phyloP scores from a whole-genome alignment of 2,888 invertebrate genomes.

The Aspidiotus destructor region DNA sequence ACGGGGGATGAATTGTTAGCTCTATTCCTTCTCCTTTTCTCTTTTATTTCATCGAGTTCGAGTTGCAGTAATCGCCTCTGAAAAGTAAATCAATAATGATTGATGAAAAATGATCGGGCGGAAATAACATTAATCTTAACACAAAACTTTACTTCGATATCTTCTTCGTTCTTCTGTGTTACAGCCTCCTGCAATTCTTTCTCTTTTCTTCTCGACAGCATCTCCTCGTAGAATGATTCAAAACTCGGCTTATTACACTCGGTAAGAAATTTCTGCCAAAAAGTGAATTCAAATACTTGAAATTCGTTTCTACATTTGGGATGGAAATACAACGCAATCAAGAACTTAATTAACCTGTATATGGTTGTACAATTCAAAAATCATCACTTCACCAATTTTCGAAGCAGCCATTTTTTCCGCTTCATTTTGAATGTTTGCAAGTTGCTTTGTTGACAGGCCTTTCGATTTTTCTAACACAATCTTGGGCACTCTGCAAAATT shows the following conservation, averaged over 20 bases:
- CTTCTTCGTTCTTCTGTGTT: slow-evolving; percentile 54
- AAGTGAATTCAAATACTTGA: slow-evolving; percentile 10
- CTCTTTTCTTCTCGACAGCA: slow-evolving; percentile 63
- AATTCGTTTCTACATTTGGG: slow-evolving; percentile 1
- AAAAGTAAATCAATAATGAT: background rate
- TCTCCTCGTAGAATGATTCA: slow-evolving; percentile 83
- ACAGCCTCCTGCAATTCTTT: slow-evolving; percentile 54
- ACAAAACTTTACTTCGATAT: slow-evolving; percentile 48
- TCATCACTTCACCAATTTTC: slow-evolving; percentile 71
- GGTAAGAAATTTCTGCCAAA: slow-evolving; percentile 60
- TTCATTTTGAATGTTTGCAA: slow-evolving; percentile 52
- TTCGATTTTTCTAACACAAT: slow-evolving; percentile 62
- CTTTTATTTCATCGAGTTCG: slow-evolving; percentile 34
- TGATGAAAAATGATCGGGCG: too few species aligned
- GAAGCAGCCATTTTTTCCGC: slow-evolving; percentile 50
- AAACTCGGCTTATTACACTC: slow-evolving; percentile 68
- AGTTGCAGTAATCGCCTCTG: slow-evolving; percentile 34
- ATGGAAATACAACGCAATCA: background rate
- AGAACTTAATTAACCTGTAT: slow-evolving; percentile 48
- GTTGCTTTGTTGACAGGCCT: slow-evolving; percentile 64
- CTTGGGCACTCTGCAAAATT: slow-evolving; percentile 52
- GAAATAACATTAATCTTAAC: too few species aligned
- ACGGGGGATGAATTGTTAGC: background rate
- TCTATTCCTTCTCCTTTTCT: slow-evolving; percentile 31
- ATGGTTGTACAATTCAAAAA: slow-evolving; percentile 69